phyloP scores from a whole-genome alignment of 2,797 vertebrate genomes.

The Phoxinus dragarum region DNA sequence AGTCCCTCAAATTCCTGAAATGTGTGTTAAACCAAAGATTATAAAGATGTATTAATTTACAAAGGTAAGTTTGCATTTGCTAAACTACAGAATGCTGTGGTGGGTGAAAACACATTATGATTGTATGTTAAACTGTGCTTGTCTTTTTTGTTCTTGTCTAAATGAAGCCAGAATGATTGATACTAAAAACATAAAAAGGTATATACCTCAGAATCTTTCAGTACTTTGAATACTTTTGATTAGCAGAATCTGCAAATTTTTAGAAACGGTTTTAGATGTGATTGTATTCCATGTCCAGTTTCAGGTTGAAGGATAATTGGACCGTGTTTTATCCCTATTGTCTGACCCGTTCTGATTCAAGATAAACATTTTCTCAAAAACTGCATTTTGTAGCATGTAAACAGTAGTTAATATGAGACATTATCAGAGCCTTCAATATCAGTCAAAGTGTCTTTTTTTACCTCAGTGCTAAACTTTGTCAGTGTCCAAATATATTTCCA shows the following conservation, averaged over 20 bases:
- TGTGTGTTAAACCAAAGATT: constrained; percentile 26
- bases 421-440: constrained; percentile 12
- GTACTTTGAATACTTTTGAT: constrained; percentile 1
- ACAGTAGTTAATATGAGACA: not conserved
- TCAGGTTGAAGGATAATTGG: constrained; percentile 12
- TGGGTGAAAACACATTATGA: constrained; percentile 35
- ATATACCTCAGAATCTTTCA: constrained; percentile 51
- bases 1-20: not conserved
- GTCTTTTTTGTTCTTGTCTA: not conserved
- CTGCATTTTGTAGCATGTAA: constrained; percentile 3
- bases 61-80: constrained; percentile 1
- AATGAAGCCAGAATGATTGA: constrained; percentile 15
- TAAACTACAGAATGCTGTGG: constrained; percentile 1
- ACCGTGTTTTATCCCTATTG: constrained; percentile 5
- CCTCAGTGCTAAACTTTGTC: constrained; percentile 31
- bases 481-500: constrained; percentile 7
- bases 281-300: not conserved
- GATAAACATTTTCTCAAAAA: not conserved
- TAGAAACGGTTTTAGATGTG: not conserved
- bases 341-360: not conserved
- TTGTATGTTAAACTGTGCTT: constrained; percentile 23
- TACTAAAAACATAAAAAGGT: constrained; percentile 4
- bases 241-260: constrained; percentile 6
- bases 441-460: constrained; percentile 39
- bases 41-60: not conserved